phyloP scores from a whole-genome alignment of 2,113 vertebrate species.

The Blennius ocellaris region DNA sequence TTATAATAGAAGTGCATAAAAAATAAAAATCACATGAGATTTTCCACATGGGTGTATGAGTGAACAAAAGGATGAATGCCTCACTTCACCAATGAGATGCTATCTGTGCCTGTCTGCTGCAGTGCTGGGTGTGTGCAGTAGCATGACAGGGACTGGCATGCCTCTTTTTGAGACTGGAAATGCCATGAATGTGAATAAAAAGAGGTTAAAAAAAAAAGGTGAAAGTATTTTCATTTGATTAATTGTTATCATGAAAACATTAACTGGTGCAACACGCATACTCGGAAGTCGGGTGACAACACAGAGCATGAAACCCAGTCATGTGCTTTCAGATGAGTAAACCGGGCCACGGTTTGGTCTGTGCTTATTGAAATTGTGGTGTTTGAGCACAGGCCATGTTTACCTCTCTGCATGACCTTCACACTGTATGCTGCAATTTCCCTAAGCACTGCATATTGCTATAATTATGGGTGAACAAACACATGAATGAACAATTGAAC shows the following conservation, averaged over 20 bases:
- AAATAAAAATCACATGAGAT: too few relatives aligned
- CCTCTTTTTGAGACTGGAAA: too few relatives aligned
- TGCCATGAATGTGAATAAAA: too few relatives aligned
- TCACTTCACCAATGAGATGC: background rate
- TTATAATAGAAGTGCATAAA: background rate
- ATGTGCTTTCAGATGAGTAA: slow-evolving; percentile 21
- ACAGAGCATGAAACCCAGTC: too few relatives aligned
- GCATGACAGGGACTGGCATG: background rate
- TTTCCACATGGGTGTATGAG: background rate
- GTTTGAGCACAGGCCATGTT: slow-evolving; percentile 47
- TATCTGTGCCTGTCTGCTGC: background rate
- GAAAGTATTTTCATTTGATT: background rate
- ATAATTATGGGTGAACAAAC: slow-evolving; percentile 63
- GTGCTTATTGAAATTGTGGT: slow-evolving; percentile 40
- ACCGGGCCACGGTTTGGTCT: slow-evolving; percentile 13
- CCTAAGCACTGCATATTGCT: slow-evolving; percentile 49
- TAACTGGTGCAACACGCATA: too few relatives aligned
- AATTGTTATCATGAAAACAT: background rate
- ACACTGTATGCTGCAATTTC: slow-evolving; percentile 55
- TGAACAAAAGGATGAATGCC: background rate
- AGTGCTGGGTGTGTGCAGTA: background rate
- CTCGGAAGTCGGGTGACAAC: too few relatives aligned
- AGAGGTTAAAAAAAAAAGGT: too few relatives aligned
- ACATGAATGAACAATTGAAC: slow-evolving; percentile 45
- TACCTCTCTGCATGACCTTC: slow-evolving; percentile 57